Conservation (phyloP, 1,140 invertebrate species). For the Drosophila pectinifera region DNA sequence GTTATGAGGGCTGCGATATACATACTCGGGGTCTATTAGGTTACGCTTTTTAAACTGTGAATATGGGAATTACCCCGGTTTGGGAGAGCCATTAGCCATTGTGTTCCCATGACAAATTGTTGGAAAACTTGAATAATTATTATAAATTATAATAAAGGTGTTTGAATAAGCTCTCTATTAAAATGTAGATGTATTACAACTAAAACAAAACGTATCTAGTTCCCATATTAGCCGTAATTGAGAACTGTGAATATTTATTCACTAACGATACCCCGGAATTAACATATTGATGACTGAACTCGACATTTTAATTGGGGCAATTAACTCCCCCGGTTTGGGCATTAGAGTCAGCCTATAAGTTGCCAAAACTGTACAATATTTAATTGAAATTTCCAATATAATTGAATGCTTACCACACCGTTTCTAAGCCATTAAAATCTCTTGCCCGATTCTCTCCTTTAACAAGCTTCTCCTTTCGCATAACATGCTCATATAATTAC, state of each 20-base stretch:
- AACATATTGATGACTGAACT: conserved; percentile 24
- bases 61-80: conserved; percentile 23
- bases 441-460: too few relatives aligned
- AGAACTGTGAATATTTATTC: conserved; percentile 8
- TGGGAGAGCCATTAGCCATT: conserved; percentile 19
- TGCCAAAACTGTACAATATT: neutral
- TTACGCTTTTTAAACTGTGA: conserved; percentile 34
- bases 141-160: conserved; percentile 13
- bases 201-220: conserved; percentile 17
- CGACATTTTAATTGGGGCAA: conserved; percentile 25
- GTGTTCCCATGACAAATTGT: conserved; percentile 50
- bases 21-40: conserved; percentile 29
- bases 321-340: neutral
- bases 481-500: conserved; percentile 79
- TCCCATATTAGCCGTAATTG: conserved; percentile 42
- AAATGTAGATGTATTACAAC: conserved; percentile 16
- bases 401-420: conserved; percentile 1
- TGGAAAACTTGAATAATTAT: conserved; percentile 40
- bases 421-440: conserved; percentile 25
- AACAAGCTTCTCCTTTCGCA: conserved; percentile 43
- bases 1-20: conserved; percentile 40
- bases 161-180: conserved; percentile 15
- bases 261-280: conserved; percentile 1
- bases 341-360: neutral
- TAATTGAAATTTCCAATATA: conserved; percentile 17